These are phyloP conservation scores for Lemur catta DNA, from an alignment of 2,797 vertebrate species.

Conservation along the genomic window DNA sequence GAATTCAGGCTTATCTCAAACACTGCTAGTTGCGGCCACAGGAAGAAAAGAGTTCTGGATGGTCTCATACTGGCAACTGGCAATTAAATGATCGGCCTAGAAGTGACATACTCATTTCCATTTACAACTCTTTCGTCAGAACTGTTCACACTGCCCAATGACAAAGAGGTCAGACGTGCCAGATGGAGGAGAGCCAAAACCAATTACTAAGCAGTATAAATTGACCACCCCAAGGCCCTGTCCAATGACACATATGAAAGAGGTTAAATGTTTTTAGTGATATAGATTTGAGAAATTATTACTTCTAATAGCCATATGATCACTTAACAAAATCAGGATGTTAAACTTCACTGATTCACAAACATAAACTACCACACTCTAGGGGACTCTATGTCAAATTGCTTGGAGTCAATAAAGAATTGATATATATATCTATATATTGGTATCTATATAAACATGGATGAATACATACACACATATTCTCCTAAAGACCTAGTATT, in stretches of 20 bases:
- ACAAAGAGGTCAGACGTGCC: background rate
- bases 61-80: background rate
- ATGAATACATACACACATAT: background rate
- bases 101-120: slow-evolving; percentile 38
- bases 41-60: background rate
- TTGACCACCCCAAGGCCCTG: background rate
- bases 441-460: background rate
- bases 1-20: slow-evolving; percentile 40
- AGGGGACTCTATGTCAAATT: background rate
- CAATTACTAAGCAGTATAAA: slow-evolving; percentile 37
- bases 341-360: background rate
- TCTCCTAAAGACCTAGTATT: background rate
- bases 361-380: slow-evolving; percentile 11
- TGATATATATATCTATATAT: background rate
- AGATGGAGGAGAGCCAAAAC: background rate
- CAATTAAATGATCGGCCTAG: background rate
- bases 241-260: background rate
- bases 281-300: background rate
- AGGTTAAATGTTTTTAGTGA: slow-evolving; percentile 27
- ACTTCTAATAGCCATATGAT: background rate
- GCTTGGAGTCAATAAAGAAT: background rate
- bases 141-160: background rate
- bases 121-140: slow-evolving; percentile 29
- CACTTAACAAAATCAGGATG: background rate
- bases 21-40: background rate